Percentiles rank a stretch among this genome's conserved stretches.
These are phyloP conservation scores for Dryobota labecula DNA, from an alignment of 2,888 invertebrate species.

Conservation along the genomic window DNA sequence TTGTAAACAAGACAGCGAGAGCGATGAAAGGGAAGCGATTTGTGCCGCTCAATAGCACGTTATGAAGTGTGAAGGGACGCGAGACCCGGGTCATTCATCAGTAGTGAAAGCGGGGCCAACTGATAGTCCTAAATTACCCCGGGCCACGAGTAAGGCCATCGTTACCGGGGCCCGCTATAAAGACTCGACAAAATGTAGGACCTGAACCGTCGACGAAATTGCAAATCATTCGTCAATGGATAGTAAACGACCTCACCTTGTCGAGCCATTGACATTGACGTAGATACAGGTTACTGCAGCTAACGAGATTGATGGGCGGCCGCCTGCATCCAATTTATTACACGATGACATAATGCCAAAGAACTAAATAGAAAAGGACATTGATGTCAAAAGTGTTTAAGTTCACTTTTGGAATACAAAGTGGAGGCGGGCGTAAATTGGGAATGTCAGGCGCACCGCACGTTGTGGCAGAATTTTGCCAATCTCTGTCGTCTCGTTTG, in stretches of 20 bases:
- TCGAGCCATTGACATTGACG: slow-evolving; percentile 77
- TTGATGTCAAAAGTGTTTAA: slow-evolving; percentile 46
- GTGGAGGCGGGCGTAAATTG: slow-evolving; percentile 62
- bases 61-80: slow-evolving; percentile 79
- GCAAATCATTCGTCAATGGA: slow-evolving; percentile 81
- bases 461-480: slow-evolving; percentile 74
- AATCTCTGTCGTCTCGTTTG: slow-evolving; percentile 81
- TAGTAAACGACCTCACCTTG: slow-evolving; percentile 77
- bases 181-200: slow-evolving; percentile 70
- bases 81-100: slow-evolving; percentile 82
- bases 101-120: slow-evolving; percentile 82
- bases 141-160: slow-evolving; percentile 73
- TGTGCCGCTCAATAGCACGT: slow-evolving; percentile 78
- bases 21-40: slow-evolving; percentile 85
- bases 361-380: slow-evolving; percentile 54
- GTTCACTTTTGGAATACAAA: slow-evolving; percentile 34
- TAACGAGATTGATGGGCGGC: slow-evolving; percentile 70
- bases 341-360: slow-evolving; percentile 59
- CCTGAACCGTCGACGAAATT: slow-evolving; percentile 73
- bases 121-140: slow-evolving; percentile 84
- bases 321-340: slow-evolving; percentile 60
- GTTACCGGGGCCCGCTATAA: slow-evolving; percentile 71
- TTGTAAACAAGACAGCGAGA: slow-evolving; percentile 81
- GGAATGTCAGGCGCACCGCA: slow-evolving; percentile 63
- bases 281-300: slow-evolving; percentile 70